A percentile compares a stretch with the other conserved stretches of the same genome.
phyloP scores from a whole-genome alignment of 2,113 vertebrate genomes.

The Cinclus mexicanus region DNA sequence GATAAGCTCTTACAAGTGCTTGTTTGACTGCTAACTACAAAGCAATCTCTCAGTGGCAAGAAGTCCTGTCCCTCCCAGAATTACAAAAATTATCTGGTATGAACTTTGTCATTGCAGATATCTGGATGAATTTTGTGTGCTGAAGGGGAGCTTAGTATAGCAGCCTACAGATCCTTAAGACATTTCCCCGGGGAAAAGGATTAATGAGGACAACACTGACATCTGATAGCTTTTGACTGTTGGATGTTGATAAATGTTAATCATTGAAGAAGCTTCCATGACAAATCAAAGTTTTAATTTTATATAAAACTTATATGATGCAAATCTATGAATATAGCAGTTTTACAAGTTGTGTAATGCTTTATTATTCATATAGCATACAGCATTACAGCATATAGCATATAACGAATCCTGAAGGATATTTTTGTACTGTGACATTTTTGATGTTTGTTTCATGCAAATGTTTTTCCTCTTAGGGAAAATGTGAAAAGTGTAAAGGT shows the following conservation, averaged over 20 bases:
- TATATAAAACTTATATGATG: neutral
- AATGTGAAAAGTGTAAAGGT: neutral
- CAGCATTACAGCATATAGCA: neutral
- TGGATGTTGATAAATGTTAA: conserved; percentile 24
- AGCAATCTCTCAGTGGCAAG: neutral
- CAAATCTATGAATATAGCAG: neutral
- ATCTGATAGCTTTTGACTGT: conserved; percentile 46
- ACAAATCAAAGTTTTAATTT: neutral
- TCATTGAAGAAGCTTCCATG: neutral
- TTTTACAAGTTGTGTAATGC: neutral
- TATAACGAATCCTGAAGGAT: neutral
- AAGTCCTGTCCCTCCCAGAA: neutral
- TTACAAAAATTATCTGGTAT: neutral
- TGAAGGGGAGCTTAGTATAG: conserved; percentile 10
- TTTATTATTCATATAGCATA: neutral
- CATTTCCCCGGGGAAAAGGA: neutral
- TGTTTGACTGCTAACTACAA: neutral
- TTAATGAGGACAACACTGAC: conserved; percentile 2
- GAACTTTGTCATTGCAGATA: conserved; percentile 7
- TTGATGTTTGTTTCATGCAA: neutral
- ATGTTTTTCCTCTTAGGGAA: neutral
- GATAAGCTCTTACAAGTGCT: neutral
- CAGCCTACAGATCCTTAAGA: conserved; percentile 14
- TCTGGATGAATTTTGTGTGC: neutral
- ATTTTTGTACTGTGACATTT: neutral